Evolutionary conservation across 2,113 vertebrate species (phyloP).

Genomic region (Albula goreensis): DNA sequence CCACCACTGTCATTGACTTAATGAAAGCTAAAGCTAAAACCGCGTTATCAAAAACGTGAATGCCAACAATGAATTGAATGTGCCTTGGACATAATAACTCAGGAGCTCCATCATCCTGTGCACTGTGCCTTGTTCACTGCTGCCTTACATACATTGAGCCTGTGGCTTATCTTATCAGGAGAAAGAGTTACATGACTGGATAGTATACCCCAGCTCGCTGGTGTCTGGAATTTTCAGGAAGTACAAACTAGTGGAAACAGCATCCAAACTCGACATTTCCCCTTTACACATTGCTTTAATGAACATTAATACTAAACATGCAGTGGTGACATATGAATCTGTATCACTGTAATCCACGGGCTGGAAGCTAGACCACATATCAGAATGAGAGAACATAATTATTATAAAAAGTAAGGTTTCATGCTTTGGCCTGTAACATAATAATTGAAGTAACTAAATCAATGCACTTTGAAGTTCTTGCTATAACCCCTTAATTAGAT

Average conservation of each 20-base stretch:
- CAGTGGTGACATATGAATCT: not conserved
- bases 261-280: not conserved
- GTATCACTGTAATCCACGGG: not conserved
- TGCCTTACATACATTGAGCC: not conserved
- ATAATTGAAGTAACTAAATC: conserved; percentile 4
- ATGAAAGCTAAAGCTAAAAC: no score
- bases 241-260: no score
- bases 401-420: not conserved
- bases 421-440: not conserved
- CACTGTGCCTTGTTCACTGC: not conserved
- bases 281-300: not conserved
- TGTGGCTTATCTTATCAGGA: not conserved
- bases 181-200: not conserved
- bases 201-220: not conserved
- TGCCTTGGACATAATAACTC: no score
- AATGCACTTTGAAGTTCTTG: not conserved
- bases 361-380: not conserved
- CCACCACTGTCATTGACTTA: no score
- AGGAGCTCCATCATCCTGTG: no score
- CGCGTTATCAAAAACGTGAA: no score
- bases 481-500: not conserved
- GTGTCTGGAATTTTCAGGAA: not conserved
- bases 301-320: conserved; percentile 6
- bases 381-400: not conserved
- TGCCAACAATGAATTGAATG: no score